A percentile compares a stretch with the other conserved stretches of the same genome.
phyloP scores from a whole-genome alignment of 2,888 invertebrate species.

The Neoascia interrupta region DNA sequence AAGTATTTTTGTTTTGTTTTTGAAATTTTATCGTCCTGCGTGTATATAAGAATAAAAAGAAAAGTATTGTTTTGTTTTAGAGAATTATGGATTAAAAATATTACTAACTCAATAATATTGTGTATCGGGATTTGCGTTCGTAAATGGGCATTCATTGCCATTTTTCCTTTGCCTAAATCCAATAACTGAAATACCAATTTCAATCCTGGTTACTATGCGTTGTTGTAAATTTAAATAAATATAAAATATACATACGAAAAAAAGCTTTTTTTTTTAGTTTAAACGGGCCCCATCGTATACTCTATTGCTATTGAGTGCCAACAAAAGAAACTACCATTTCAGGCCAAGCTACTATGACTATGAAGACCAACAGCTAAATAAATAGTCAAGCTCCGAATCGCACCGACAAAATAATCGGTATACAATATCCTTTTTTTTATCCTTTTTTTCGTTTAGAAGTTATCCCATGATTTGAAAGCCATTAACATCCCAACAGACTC shows the following conservation, averaged over 20 bases:
- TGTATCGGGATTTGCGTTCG: conserved; percentile 12
- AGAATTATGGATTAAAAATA: conserved; percentile 30
- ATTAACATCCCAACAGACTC: no score
- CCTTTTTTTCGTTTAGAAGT: no score
- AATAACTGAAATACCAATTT: conserved; percentile 6
- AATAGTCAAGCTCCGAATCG: no score
- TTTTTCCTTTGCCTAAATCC: conserved; percentile 12
- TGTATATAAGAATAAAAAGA: conserved; percentile 55
- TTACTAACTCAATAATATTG: conserved; percentile 9
- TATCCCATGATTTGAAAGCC: no score
- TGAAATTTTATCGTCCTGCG: conserved; percentile 23
- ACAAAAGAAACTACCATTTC: no score
- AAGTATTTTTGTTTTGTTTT: conserved; percentile 47
- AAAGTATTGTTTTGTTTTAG: conserved; percentile 55
- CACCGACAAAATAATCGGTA: no score
- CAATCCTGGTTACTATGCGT: conserved; percentile 22
- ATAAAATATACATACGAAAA: neutral
- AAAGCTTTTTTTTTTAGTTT: no score
- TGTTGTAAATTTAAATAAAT: conserved; percentile 48
- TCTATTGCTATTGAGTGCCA: no score
- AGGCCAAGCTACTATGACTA: no score
- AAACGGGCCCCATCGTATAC: no score
- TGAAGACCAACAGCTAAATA: no score
- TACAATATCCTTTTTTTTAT: no score
- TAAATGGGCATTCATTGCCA: conserved; percentile 10